Conservation (phyloP, 1,140 invertebrate species). For the Drosophila seguyi region DNA sequence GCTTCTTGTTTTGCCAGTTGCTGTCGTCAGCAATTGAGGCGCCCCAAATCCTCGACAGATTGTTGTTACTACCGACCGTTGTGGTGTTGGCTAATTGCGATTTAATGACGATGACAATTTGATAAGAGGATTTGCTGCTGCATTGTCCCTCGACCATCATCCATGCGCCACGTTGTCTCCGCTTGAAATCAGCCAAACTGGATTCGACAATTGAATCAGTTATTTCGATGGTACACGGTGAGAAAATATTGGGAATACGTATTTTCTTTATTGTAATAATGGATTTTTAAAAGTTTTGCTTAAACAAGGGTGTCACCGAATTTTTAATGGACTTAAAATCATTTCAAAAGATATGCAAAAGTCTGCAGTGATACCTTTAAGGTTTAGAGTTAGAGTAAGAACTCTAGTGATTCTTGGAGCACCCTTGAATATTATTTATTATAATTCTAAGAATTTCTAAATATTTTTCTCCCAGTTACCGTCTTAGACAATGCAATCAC, state of each 20-base stretch:
- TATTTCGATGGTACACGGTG: slow-evolving; percentile 23
- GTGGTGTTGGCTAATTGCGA: slow-evolving; percentile 62
- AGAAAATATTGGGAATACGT: not conserved
- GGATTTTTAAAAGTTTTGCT: not conserved
- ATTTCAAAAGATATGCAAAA: not conserved
- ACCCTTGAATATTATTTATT: no score
- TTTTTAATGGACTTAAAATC: not conserved
- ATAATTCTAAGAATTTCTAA: not conserved
- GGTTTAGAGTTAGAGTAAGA: no score
- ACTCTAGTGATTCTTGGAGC: no score
- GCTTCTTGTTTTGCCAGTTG: slow-evolving; percentile 28
- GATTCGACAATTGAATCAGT: slow-evolving; percentile 51
- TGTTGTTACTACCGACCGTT: slow-evolving; percentile 37
- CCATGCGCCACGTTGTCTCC: slow-evolving; percentile 31
- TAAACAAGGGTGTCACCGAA: not conserved
- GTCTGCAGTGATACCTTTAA: no score
- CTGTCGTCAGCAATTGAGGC: slow-evolving; percentile 53
- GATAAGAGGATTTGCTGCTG: slow-evolving; percentile 55
- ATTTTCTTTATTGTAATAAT: not conserved
- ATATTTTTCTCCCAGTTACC: slow-evolving; percentile 4
- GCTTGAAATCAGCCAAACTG: slow-evolving; percentile 11
- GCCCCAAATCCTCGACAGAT: slow-evolving; percentile 53
- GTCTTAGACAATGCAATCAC: slow-evolving; percentile 58
- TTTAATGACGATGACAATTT: slow-evolving; percentile 75
- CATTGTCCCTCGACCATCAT: slow-evolving; percentile 24